These are phyloP conservation scores for Danio rerio DNA, from an alignment of 2,113 vertebrate species.

Conservation along the genomic window GRCz12tu NC_133196.1:22517001-22517500, in stretches of 20 bases:
- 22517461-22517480: constrained; percentile 95
- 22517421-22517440: constrained; percentile 90
- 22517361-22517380: not conserved
- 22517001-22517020: not conserved
- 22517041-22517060: not conserved
- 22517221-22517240: too few relatives aligned
- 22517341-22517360: not conserved
- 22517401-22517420: constrained; percentile 96
- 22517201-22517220: too few relatives aligned
- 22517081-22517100: not conserved
- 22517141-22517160: not conserved
- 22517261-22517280: too few relatives aligned
- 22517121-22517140: not conserved
- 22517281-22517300: not conserved
- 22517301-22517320: not conserved
- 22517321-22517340: not conserved
- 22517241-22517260: too few relatives aligned
- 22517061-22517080: not conserved
- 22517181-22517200: too few relatives aligned
- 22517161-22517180: too few relatives aligned
- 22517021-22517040: not conserved
- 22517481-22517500: constrained; percentile 76
- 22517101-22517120: not conserved
- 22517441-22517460: constrained; percentile 99
- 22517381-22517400: constrained; percentile 96